Percentiles rank a stretch among this genome's conserved stretches.
Conservation (phyloP, 2,113 vertebrate genomes). For the Piprites chloris region DNA sequence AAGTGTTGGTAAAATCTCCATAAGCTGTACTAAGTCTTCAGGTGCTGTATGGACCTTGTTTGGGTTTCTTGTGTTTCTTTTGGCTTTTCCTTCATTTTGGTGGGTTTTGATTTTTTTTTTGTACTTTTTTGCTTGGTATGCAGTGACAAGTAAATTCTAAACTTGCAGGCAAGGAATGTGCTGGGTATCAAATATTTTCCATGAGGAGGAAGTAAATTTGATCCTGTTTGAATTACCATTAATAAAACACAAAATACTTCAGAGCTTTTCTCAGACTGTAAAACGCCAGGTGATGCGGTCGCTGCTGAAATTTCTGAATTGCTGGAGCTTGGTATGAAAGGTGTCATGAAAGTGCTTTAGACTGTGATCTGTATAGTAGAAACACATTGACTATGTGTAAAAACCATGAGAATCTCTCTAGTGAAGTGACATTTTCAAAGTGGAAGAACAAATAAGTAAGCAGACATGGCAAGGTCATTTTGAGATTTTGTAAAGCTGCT, state of each 20-base stretch:
- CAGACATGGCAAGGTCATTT: not conserved
- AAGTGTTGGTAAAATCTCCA: not conserved
- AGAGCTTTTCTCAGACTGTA: not conserved
- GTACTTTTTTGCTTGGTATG: not conserved
- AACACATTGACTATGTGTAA: not conserved
- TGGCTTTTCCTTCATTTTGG: too few species aligned
- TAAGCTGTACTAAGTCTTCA: fast-evolving
- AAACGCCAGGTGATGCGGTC: not conserved
- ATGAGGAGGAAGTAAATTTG: not conserved
- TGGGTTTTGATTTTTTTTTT: not conserved
- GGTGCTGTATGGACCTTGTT: not conserved
- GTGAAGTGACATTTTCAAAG: not conserved
- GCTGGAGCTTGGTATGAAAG: not conserved
- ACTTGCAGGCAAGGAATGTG: not conserved
- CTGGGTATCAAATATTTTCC: not conserved
- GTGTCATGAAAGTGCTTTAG: not conserved
- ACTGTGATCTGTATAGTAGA: not conserved
- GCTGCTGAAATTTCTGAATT: not conserved
- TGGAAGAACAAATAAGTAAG: not conserved
- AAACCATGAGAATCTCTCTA: not conserved
- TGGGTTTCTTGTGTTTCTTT: not conserved
- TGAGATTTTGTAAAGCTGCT: not conserved
- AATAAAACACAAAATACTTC: not conserved
- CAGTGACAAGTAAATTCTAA: not conserved
- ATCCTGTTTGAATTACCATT: not conserved